Conservation (phyloP, 2,888 invertebrate genomes). For the Orthonevra nobilis region DNA sequence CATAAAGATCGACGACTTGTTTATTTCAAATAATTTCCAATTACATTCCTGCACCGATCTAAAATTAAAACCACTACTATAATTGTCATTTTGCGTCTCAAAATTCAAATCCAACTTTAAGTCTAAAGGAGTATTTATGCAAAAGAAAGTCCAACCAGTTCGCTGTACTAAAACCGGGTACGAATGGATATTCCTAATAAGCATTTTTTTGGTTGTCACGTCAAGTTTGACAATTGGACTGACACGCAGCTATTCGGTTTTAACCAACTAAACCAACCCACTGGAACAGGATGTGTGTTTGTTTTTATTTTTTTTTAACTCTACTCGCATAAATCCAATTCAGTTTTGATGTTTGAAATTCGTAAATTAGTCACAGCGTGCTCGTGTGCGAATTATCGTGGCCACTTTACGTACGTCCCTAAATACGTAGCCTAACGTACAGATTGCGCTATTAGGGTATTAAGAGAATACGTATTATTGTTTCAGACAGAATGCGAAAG, state of each 20-base stretch:
- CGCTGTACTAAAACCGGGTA: too few relatives aligned
- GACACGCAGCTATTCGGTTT: background rate
- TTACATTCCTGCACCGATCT: conserved; percentile 38
- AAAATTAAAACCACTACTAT: too few relatives aligned
- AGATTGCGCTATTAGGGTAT: background rate
- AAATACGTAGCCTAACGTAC: background rate
- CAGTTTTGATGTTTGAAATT: conserved; percentile 32
- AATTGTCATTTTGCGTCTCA: too few relatives aligned
- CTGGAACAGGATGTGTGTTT: conserved; percentile 39
- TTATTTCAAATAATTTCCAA: conserved; percentile 42
- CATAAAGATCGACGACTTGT: conserved; percentile 35
- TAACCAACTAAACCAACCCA: background rate
- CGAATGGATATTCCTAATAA: too few relatives aligned
- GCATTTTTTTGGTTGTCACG: background rate
- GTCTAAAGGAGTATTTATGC: too few relatives aligned
- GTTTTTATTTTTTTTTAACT: background rate
- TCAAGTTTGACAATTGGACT: conserved; percentile 32
- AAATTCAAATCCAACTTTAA: too few relatives aligned
- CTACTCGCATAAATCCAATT: conserved; percentile 34
- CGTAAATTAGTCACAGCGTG: conserved; percentile 40
- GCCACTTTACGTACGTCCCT: conserved; percentile 2
- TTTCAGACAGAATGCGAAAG: conserved; percentile 40
- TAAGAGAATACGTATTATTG: conserved; percentile 3
- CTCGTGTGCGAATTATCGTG: conserved; percentile 44
- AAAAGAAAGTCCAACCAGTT: conserved; percentile 43